These are phyloP conservation scores for Pungitius pungitius DNA, from an alignment of 2,113 vertebrate species.

Conservation along the genomic window DNA sequence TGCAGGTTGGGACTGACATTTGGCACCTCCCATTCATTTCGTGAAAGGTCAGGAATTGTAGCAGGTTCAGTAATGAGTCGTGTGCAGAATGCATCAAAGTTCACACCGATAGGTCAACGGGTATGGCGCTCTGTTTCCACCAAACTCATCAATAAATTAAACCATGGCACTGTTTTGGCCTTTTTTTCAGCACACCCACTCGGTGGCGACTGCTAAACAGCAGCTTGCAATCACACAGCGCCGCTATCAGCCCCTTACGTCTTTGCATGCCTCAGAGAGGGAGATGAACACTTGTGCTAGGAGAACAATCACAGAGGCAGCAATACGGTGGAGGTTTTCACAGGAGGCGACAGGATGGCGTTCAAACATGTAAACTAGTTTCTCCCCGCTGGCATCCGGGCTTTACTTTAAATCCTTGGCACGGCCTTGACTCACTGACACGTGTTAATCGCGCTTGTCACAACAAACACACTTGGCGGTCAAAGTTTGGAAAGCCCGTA, in stretches of 20 bases:
- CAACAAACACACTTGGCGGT: constrained; percentile 47
- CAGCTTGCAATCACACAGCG: background rate
- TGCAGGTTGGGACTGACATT: constrained; percentile 65
- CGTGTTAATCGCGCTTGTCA: constrained; percentile 55
- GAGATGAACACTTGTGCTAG: background rate
- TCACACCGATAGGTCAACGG: constrained; percentile 70
- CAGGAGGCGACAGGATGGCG: constrained; percentile 7
- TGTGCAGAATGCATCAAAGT: constrained; percentile 62
- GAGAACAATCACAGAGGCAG: no score
- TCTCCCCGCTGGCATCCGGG: constrained; percentile 10
- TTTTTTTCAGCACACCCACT: background rate
- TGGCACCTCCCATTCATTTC: constrained; percentile 68
- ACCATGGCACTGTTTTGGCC: background rate
- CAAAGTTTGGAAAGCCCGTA: constrained; percentile 19
- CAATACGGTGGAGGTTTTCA: background rate
- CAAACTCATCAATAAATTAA: constrained; percentile 53
- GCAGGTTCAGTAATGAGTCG: constrained; percentile 65
- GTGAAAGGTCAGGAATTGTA: constrained; percentile 72
- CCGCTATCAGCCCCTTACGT: background rate
- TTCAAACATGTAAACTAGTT: constrained; percentile 36
- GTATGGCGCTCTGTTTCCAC: constrained; percentile 26
- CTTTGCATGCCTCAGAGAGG: background rate
- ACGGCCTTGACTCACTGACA: constrained; percentile 32
- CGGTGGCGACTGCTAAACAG: background rate
- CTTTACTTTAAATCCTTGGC: constrained; percentile 37